Base-by-base conservation (phyloP, 2,888 invertebrate genomes). In the Apantesis nais region DNA sequence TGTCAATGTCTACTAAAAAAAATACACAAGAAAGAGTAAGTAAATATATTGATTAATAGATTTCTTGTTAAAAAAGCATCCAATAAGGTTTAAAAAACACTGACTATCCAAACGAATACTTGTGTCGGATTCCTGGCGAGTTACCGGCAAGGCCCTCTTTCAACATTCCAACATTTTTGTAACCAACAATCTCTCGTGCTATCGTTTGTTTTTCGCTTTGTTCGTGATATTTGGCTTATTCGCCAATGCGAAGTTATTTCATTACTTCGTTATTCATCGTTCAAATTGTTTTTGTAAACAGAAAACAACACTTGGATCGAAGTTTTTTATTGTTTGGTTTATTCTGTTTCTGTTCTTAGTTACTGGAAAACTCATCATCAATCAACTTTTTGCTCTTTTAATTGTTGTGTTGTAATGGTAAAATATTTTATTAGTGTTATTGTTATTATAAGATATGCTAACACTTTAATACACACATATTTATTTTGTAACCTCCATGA, bases 151-250 rank as follows among this genome's bases (percentile, higher is more conserved):
- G 71, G 37, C 70, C 37, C 73, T 74, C 76, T 70, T 78, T 76
- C 74, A 86, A 88, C 85, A 86, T 88, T 82, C 76, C 78, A 77
- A 87, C 84, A 87, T 89, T 90, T 90, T 89, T 88, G 85, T 82
- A 84, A 73, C 68, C 70, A 89, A 90, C 89, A 90, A 87, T 88
- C 80, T 80, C 85, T 84, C 73, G 70, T 73, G 73, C 83, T 84
- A 85, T 83, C 82, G 83, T 87, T 90, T 88, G 86, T 88, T 89
- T 88, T 88, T 87, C 84, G 83, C 86, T 89, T 89, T 90, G 89
- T 87, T 88, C 85, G 86, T 89, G 85, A 88, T 91, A 88, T 90
- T 92, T 88, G 81, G 87, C 85, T 85, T 86, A 86, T 89, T 89
- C 80, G 82, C 82, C 58, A 58, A 84, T 88, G 83, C 82, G 80